Conservation (phyloP, 1,140 invertebrate species). For the Aphaenogaster ashmeadi region DNA sequence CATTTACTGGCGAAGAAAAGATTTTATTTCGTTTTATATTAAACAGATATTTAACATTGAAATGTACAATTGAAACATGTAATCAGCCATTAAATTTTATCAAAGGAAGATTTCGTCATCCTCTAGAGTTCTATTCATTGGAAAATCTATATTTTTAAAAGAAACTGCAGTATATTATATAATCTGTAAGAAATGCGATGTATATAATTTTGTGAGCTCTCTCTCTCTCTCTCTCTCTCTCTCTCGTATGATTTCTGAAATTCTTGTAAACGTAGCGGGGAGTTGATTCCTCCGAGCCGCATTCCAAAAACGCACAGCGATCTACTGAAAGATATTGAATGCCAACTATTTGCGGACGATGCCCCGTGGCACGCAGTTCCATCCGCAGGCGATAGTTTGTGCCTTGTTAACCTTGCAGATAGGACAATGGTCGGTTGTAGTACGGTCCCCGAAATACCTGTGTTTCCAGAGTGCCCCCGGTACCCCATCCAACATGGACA, state of each 20-base stretch:
- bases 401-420: slow-evolving; percentile 34
- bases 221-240: slow-evolving; percentile 11
- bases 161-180: too few species aligned
- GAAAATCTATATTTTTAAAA: not conserved
- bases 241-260: slow-evolving; percentile 1
- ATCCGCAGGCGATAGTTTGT: slow-evolving; percentile 11
- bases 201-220: not conserved
- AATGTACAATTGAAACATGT: too few species aligned
- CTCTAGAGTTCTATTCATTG: not conserved
- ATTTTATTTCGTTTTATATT: too few species aligned
- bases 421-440: slow-evolving; percentile 42
- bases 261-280: not conserved
- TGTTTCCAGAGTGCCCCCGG: slow-evolving; percentile 9
- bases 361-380: slow-evolving; percentile 1
- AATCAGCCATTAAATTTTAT: not conserved
- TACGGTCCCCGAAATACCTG: slow-evolving; percentile 11
- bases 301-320: slow-evolving; percentile 40
- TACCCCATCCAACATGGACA: slow-evolving; percentile 1
- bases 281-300: slow-evolving; percentile 15
- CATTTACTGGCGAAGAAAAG: too few species aligned
- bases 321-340: slow-evolving; percentile 24
- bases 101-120: not conserved
- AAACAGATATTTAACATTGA: too few species aligned
- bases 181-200: not conserved
- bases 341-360: slow-evolving; percentile 38